A percentile compares a stretch with the other conserved stretches of the same genome.
Evolutionary conservation across 2,113 vertebrate genomes (phyloP).

Genomic region (Macrotus californicus): DNA sequence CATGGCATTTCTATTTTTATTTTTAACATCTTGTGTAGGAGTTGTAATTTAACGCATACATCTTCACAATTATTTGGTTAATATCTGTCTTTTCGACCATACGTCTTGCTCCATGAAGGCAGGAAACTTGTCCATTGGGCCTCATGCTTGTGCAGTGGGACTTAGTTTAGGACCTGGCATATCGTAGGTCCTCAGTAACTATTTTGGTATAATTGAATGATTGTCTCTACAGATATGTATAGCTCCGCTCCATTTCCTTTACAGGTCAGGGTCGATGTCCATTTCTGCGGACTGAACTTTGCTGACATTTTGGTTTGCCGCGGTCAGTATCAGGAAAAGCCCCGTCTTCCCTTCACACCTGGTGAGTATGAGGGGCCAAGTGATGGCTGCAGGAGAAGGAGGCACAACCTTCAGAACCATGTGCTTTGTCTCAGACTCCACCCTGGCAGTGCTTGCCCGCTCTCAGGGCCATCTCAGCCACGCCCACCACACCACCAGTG

Average conservation of each 20-base stretch:
- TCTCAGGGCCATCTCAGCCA: background rate
- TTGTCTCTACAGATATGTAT: background rate
- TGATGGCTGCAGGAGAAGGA: background rate
- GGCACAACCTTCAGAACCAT: background rate
- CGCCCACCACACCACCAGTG: background rate
- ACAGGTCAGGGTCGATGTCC: slow-evolving; percentile 67
- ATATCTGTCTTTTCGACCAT: background rate
- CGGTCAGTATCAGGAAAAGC: slow-evolving; percentile 69
- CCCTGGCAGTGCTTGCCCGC: background rate
- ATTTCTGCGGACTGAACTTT: slow-evolving; percentile 73
- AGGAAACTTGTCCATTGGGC: background rate
- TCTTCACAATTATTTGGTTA: background rate
- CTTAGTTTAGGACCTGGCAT: background rate
- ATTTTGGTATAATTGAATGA: background rate
- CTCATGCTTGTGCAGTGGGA: background rate
- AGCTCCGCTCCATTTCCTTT: background rate
- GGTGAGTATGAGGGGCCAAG: slow-evolving; percentile 22
- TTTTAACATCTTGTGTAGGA: background rate
- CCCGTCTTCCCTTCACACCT: slow-evolving; percentile 64
- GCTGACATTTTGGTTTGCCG: slow-evolving; percentile 65
- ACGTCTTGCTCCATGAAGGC: background rate
- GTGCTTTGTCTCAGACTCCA: background rate
- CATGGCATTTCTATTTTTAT: background rate
- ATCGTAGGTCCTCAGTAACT: background rate
- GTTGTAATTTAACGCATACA: background rate